These are phyloP conservation scores for Paracyclopina nana DNA, from an alignment of 1,140 invertebrate genomes.

Conservation along the genomic window DNA sequence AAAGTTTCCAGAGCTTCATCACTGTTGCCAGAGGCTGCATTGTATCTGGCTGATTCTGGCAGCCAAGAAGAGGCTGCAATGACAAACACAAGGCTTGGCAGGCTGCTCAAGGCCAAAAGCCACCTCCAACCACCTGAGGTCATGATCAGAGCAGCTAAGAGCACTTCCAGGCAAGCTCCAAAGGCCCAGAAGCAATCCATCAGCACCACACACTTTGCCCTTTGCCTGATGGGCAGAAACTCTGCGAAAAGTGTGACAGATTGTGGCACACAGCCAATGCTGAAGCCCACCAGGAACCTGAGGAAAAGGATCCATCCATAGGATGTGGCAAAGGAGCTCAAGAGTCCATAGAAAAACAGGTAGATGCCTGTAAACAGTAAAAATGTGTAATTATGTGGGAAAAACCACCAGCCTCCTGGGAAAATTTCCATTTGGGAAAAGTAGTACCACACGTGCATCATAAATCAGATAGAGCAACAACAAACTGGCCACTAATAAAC, in stretches of 20 bases:
- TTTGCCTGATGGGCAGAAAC: constrained; percentile 75
- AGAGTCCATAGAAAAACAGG: constrained; percentile 70
- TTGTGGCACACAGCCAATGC: constrained; percentile 86
- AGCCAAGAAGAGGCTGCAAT: constrained; percentile 24
- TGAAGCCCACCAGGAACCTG: constrained; percentile 77
- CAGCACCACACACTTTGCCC: constrained; percentile 80
- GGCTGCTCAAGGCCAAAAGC: constrained; percentile 63
- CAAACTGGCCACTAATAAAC: too few species aligned
- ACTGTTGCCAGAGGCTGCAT: constrained; percentile 58
- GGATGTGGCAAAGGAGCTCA: constrained; percentile 74
- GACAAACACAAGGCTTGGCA: constrained; percentile 60
- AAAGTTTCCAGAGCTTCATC: constrained; percentile 67
- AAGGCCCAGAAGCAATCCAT: constrained; percentile 92
- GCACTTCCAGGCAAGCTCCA: constrained; percentile 69
- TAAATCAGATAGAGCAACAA: too few species aligned
- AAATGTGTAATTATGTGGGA: too few species aligned
- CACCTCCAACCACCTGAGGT: constrained; percentile 76
- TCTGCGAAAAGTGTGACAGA: constrained; percentile 91
- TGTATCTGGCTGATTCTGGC: constrained; percentile 38
- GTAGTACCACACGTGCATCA: too few species aligned
- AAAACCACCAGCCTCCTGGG: background rate
- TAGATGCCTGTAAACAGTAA: constrained; percentile 66
- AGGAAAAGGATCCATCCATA: constrained; percentile 76
- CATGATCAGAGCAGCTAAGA: constrained; percentile 73
- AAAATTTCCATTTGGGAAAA: constrained; percentile 10